phyloP scores from a whole-genome alignment of 2,797 vertebrate genomes.

The Myoxocephalus aenaeus region DNA sequence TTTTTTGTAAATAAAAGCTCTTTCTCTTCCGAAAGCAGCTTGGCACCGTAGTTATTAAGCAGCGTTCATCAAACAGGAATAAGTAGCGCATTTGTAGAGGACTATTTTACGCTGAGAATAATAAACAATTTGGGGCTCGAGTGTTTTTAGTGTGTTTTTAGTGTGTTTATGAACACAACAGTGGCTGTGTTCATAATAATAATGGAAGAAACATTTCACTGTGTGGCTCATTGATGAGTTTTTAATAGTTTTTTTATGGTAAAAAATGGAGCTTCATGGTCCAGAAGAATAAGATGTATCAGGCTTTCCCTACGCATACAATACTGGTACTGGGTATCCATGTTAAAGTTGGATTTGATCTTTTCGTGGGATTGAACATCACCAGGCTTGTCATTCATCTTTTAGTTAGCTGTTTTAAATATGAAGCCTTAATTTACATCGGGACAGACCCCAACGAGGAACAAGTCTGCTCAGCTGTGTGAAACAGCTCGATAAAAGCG shows the following conservation, averaged over 20 bases:
- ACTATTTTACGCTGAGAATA: background rate
- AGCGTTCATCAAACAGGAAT: background rate
- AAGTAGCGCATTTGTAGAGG: background rate
- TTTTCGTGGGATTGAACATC: background rate
- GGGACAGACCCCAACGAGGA: background rate
- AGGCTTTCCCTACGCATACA: background rate
- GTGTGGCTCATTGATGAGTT: background rate
- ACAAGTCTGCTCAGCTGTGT: background rate
- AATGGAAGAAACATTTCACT: background rate
- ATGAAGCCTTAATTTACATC: background rate
- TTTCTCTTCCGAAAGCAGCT: background rate
- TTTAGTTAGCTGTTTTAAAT: background rate
- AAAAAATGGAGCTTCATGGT: background rate
- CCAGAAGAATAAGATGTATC: background rate
- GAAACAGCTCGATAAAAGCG: background rate
- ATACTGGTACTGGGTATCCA: background rate
- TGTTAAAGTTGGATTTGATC: background rate
- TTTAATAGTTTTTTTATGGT: background rate
- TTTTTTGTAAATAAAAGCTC: background rate
- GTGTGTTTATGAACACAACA: no score
- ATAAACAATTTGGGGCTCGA: background rate
- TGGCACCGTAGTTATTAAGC: background rate
- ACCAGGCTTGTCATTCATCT: background rate
- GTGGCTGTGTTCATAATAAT: fast-evolving
- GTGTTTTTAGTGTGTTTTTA: background rate